phyloP scores from a whole-genome alignment of 2,888 invertebrate species.

The Agonopterix arenella region DNA sequence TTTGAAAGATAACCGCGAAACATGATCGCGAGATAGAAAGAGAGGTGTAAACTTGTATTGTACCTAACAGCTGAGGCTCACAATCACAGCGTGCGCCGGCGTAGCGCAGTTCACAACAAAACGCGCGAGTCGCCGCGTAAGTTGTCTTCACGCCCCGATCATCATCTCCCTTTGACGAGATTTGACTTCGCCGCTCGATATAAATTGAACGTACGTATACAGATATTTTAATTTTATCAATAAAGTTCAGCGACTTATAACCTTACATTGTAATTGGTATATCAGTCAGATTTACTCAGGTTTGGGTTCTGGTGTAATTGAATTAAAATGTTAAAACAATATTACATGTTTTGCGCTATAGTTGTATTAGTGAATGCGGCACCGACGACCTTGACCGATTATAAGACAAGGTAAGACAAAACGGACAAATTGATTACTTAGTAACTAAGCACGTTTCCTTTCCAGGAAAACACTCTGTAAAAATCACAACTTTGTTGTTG shows the following conservation, averaged over 20 bases:
- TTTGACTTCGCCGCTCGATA: background rate
- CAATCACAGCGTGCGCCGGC: background rate
- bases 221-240: background rate
- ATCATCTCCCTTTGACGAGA: background rate
- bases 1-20: conserved; percentile 22
- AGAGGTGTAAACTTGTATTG: background rate
- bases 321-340: background rate
- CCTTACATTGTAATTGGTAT: background rate
- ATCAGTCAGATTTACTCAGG: background rate
- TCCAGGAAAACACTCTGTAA: too few species aligned
- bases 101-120: background rate
- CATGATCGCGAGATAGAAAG: background rate
- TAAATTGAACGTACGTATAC: background rate
- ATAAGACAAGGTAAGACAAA: background rate
- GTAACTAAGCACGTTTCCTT: too few species aligned
- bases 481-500: too few species aligned
- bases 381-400: conserved; percentile 31
- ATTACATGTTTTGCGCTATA: conserved; percentile 5
- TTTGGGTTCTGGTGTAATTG: background rate
- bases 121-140: background rate
- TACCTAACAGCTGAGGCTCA: background rate
- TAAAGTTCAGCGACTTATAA: background rate
- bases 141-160: background rate
- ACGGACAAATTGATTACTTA: background rate
- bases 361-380: conserved; percentile 13